A percentile compares a stretch with the other conserved stretches of the same genome.
phyloP scores from a whole-genome alignment of 2,797 vertebrate species.

The Mallotus villosus region DNA sequence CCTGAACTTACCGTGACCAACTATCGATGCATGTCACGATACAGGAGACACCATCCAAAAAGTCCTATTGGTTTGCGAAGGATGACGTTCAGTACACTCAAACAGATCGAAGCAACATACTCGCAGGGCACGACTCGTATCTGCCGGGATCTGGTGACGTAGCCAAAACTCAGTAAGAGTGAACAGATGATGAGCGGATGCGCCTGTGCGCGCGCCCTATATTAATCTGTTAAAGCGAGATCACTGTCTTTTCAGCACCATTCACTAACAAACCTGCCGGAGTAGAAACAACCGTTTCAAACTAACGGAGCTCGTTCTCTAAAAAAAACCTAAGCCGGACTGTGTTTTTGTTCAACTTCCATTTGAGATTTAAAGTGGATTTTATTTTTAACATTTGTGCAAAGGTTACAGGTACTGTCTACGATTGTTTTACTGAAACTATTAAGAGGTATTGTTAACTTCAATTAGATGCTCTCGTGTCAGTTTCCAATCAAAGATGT shows the following conservation, averaged over 20 bases:
- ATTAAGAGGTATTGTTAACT: constrained; percentile 15
- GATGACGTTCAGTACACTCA: neutral
- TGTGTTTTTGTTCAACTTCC: neutral
- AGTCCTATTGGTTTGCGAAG: neutral
- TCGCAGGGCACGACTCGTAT: constrained; percentile 24
- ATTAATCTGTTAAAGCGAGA: constrained; percentile 66
- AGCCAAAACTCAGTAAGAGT: constrained; percentile 52
- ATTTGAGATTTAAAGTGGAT: no score
- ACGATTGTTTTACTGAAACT: neutral
- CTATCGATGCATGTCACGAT: neutral
- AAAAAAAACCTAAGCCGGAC: neutral
- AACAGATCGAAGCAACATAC: constrained; percentile 33
- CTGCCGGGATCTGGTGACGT: constrained; percentile 62
- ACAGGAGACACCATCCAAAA: neutral
- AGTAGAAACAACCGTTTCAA: constrained; percentile 34
- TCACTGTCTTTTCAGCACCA: constrained; percentile 70
- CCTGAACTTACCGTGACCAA: no score
- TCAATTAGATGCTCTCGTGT: constrained; percentile 22
- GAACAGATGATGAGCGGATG: constrained; percentile 63
- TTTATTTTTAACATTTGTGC: no score
- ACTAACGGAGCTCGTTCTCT: constrained; percentile 28
- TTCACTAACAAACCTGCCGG: constrained; percentile 57
- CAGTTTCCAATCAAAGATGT: constrained; percentile 26
- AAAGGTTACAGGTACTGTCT: neutral
- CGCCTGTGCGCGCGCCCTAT: constrained; percentile 63